Conservation (phyloP, 2,888 invertebrate genomes). For the Athalia circularis region DNA sequence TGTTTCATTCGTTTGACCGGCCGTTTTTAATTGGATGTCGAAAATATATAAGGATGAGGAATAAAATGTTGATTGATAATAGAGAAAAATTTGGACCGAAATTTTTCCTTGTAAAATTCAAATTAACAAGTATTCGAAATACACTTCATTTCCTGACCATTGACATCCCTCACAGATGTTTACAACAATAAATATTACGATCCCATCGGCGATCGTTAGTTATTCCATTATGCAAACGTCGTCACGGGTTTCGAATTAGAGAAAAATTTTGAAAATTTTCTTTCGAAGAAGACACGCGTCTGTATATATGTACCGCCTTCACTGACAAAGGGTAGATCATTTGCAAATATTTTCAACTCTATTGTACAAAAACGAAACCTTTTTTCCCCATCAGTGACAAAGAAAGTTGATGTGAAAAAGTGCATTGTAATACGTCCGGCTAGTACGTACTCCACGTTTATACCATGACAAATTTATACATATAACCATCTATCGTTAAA, state of each 20-base stretch:
- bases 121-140: conserved; percentile 16
- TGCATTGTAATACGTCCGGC: not conserved
- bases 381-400: conserved; percentile 4
- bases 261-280: conserved; percentile 58
- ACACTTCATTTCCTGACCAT: conserved; percentile 46
- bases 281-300: conserved; percentile 24
- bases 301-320: not conserved
- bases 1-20: too few species aligned
- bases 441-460: not conserved
- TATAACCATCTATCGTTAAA: not conserved
- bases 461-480: conserved; percentile 20
- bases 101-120: not conserved
- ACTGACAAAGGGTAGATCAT: conserved; percentile 12
- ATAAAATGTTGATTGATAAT: too few species aligned
- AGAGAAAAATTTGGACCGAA: too few species aligned
- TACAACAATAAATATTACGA: conserved; percentile 45
- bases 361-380: conserved; percentile 28
- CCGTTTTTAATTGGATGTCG: too few species aligned
- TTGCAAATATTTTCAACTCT: conserved; percentile 37
- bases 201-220: conserved; percentile 60
- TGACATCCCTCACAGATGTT: conserved; percentile 42
- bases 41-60: too few species aligned
- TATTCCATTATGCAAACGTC: conserved; percentile 63
- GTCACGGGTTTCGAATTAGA: conserved; percentile 61
- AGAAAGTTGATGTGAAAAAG: conserved; percentile 42